phyloP scores from a whole-genome alignment of 2,797 vertebrate species.

The Tauraco hartlaubi region DNA sequence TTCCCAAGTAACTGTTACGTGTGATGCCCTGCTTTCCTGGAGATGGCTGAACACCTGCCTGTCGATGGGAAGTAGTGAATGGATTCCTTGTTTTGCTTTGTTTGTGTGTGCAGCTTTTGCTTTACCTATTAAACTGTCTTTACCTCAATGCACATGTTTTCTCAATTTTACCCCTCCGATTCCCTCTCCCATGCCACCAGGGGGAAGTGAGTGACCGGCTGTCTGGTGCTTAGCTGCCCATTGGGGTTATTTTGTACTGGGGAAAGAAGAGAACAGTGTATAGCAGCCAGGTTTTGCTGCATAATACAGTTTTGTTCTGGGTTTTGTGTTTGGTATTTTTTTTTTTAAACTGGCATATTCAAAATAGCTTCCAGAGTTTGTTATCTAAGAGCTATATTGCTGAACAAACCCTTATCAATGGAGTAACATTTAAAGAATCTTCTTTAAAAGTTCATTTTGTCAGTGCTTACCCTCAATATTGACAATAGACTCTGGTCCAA shows the following conservation, averaged over 20 bases:
- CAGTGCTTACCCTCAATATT: slow-evolving; percentile 87
- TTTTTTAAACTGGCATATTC: neutral
- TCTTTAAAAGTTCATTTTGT: neutral
- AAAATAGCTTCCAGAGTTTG: neutral
- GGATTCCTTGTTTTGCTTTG: too few species aligned
- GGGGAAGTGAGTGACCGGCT: too few species aligned
- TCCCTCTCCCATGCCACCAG: too few species aligned
- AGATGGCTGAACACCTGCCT: too few species aligned
- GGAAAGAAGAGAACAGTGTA: neutral
- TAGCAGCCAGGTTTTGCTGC: neutral
- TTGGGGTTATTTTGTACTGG: neutral
- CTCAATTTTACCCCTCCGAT: too few species aligned
- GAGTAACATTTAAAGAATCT: neutral
- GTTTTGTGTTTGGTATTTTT: neutral
- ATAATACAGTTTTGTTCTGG: neutral
- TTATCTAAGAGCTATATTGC: neutral
- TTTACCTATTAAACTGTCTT: too few species aligned
- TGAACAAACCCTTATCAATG: neutral
- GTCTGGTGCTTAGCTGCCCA: too few species aligned
- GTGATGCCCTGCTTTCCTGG: too few species aligned
- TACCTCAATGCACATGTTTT: too few species aligned
- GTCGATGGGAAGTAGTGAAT: too few species aligned
- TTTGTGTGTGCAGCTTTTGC: too few species aligned
- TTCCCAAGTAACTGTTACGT: too few species aligned
- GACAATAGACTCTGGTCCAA: slow-evolving; percentile 91